Percentiles rank a stretch among this genome's conserved stretches.
These are phyloP conservation scores for Amphimallon solstitiale DNA, from an alignment of 2,888 invertebrate species.

Conservation along the genomic window DNA sequence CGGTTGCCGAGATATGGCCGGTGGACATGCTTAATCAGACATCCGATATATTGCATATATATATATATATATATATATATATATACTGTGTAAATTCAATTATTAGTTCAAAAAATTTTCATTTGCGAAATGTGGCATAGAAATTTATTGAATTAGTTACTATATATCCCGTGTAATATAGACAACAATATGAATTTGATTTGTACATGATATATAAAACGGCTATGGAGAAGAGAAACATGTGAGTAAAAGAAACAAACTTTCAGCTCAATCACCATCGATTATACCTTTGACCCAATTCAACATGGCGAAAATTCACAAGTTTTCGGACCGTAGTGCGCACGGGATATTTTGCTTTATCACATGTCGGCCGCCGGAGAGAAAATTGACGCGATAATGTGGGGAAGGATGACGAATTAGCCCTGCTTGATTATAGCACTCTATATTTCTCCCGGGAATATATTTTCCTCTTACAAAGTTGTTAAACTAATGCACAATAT, in stretches of 20 bases:
- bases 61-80: no score
- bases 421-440: background rate
- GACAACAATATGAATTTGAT: no score
- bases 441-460: conserved; percentile 13
- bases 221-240: no score
- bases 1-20: no score
- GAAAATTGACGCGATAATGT: conserved; percentile 24
- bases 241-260: background rate
- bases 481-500: conserved; percentile 13
- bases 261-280: conserved; percentile 38
- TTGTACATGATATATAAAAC: no score
- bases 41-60: no score
- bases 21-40: no score
- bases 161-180: no score
- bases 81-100: no score
- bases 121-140: no score
- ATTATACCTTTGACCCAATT: conserved; percentile 43
- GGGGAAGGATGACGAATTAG: conserved; percentile 25
- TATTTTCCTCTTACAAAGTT: background rate
- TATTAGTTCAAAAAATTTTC: no score
- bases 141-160: no score
- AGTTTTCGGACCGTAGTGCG: conserved; percentile 10
- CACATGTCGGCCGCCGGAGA: background rate
- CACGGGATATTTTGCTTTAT: background rate
- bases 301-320: conserved; percentile 15